phyloP scores from a whole-genome alignment of 2,113 vertebrate species.

The Tychaedon coryphoeus region DNA sequence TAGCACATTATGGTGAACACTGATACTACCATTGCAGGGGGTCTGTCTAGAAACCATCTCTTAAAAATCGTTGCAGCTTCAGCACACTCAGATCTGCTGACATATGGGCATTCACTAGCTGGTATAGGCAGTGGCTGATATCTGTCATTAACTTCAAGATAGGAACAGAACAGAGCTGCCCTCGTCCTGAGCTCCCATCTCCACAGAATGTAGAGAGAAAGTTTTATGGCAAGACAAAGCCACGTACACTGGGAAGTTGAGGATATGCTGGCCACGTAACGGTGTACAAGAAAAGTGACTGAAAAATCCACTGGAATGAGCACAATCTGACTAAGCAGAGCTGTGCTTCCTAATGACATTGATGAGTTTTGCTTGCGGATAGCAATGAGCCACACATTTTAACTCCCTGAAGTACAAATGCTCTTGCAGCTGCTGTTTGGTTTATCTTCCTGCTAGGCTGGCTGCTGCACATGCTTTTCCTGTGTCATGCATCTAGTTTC shows the following conservation, averaged over 20 bases:
- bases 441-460: conserved; percentile 4
- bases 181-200: background rate
- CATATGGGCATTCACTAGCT: background rate
- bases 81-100: background rate
- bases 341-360: background rate
- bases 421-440: background rate
- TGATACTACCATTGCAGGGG: background rate
- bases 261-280: background rate
- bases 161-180: background rate
- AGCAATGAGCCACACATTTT: background rate
- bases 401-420: conserved; percentile 1
- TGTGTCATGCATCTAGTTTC: background rate
- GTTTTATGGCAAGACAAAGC: background rate
- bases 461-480: background rate
- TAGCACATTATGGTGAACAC: fast-evolving
- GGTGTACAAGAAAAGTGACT: background rate
- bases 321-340: background rate
- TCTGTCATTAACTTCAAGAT: background rate
- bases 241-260: fast-evolving
- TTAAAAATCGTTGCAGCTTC: background rate
- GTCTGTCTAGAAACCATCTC: background rate
- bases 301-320: background rate
- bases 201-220: background rate
- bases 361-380: conserved; percentile 2
- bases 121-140: background rate